Base-by-base conservation (phyloP, 2,888 invertebrate genomes). In the Apocheima hispidaria region DNA sequence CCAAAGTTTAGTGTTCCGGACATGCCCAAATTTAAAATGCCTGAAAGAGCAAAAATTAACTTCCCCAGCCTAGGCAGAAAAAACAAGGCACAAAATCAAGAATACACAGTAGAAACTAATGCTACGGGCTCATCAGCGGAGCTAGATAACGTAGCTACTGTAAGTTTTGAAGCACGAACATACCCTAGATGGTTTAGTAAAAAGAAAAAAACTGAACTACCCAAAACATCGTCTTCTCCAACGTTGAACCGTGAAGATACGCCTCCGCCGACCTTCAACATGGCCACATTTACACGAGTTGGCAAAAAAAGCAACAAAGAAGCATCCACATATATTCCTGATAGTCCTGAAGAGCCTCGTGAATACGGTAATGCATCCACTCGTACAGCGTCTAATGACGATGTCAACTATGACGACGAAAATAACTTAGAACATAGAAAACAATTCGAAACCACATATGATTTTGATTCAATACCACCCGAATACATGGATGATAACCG, bases 141-240 rank as follows among this genome's bases (percentile, higher is more conserved):
- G 75, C 79, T 82, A 75, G 82, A 84, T 71, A 91, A 93, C 57
- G 88, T 91, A 35, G 91, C 93, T 54, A 94, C 94, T 41, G 96
- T 96, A 77, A 94, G 95, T 51, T 95, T 95, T 78, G 96, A 96
- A 83, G 95, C 96, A 67, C 94, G 95, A 71, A 97, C 97, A 0
- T 97, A 96, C 79, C 97, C 97, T 0, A 94, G 97, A 71, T 93
- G 97, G 68, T 95, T 95, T 73, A 84, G 82, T 60, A 87, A 86
- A 71, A 92, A 92, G 72, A 93, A 93, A 74, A 90, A 90, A 70
- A 63, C 83, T 2, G 84, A 88, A 44, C 66, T 90, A 28, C 82
- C 84, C 4, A 93, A 93, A 72, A 93, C 93, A 4, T 93, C 94
- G 20, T 94, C 94, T 49, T 94, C 94, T 0, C 92, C 92, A 0